phyloP scores from a whole-genome alignment of 2,797 vertebrate species.

The Sebastes wilsoni region DNA sequence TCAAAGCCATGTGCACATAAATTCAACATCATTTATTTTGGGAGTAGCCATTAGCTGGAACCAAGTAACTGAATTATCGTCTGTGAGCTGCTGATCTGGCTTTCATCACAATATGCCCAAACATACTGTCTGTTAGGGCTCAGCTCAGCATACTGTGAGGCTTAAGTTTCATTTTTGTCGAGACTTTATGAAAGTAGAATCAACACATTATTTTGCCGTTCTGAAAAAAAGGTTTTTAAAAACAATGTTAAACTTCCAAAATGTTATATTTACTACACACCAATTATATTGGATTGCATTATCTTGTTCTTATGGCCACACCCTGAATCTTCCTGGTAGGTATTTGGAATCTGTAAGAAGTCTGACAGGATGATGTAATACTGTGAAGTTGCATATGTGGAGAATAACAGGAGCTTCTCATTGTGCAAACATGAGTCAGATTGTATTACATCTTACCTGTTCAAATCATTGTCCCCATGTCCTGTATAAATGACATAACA shows the following conservation, averaged over 20 bases:
- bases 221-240: not conserved
- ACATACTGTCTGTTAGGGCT: not conserved
- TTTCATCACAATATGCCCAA: not conserved
- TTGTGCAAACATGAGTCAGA: not conserved
- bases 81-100: conserved; percentile 17
- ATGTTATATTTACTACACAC: not conserved
- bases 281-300: not conserved
- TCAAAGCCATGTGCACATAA: not conserved
- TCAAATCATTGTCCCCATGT: not conserved
- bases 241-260: not conserved
- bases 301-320: not conserved
- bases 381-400: not conserved
- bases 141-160: not conserved
- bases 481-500: not conserved
- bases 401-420: not conserved
- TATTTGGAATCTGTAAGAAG: not conserved
- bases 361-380: not conserved
- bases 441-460: not conserved
- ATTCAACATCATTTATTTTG: conserved; percentile 13
- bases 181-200: not conserved
- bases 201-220: not conserved
- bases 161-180: not conserved
- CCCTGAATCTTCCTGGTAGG: not conserved
- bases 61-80: conserved; percentile 13
- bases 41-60: not conserved